Evolutionary conservation across 2,797 vertebrate species (phyloP).

Genomic region (Alectoris magna): DNA sequence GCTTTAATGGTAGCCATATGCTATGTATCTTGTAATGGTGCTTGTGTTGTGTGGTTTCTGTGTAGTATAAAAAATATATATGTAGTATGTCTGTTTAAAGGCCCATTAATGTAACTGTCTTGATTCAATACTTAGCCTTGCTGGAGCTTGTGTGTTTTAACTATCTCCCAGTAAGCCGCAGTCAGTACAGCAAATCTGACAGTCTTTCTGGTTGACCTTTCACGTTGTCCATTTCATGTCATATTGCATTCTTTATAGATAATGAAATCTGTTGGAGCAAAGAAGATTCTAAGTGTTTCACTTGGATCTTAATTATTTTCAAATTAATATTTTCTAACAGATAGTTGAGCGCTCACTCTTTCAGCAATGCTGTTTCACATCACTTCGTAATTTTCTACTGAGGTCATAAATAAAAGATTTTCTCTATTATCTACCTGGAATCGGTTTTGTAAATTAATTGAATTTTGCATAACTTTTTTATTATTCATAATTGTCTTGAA

Average conservation of each 20-base stretch:
- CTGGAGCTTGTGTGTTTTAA: background rate
- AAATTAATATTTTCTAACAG: background rate
- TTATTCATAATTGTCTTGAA: background rate
- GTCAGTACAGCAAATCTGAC: background rate
- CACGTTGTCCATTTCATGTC: background rate
- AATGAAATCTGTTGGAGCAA: background rate
- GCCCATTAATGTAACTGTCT: conserved; percentile 31
- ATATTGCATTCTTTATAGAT: background rate
- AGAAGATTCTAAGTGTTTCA: background rate
- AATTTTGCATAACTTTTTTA: background rate
- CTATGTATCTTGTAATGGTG: conserved; percentile 40
- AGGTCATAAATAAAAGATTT: background rate
- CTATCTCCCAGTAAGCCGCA: background rate
- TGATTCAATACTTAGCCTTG: conserved; percentile 4
- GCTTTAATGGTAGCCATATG: conserved; percentile 52
- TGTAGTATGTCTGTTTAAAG: conserved; percentile 20
- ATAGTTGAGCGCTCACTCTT: conserved; percentile 5
- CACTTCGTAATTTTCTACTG: background rate
- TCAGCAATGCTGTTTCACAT: conserved; percentile 2
- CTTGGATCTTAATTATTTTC: conserved; percentile 19
- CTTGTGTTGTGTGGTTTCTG: conserved; percentile 37
- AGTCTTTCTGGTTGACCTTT: conserved; percentile 34
- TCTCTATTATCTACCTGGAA: background rate
- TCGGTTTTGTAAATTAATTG: background rate
- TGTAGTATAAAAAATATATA: background rate